Evolutionary conservation across 1,140 invertebrate species (phyloP).

Genomic region (Hesperophylax magnus): DNA sequence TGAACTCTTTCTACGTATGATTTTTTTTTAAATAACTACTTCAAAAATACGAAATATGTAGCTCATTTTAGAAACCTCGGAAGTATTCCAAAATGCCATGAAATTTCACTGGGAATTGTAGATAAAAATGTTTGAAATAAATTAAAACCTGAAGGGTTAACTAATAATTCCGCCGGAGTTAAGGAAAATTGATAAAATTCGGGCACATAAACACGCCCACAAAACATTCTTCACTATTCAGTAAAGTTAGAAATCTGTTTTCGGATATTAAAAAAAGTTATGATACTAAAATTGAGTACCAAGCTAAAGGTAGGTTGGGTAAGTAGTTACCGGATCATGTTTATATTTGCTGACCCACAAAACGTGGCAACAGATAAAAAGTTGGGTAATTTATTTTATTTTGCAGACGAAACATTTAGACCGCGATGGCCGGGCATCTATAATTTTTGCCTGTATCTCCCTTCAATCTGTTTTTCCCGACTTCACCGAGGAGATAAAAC

Average conservation of each 20-base stretch:
- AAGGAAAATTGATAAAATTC: too few relatives aligned
- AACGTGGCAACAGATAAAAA: too few relatives aligned
- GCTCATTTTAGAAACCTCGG: too few relatives aligned
- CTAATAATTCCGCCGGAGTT: too few relatives aligned
- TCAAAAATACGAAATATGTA: too few relatives aligned
- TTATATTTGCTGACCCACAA: not conserved
- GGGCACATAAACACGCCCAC: too few relatives aligned
- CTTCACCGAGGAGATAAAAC: slow-evolving; percentile 2
- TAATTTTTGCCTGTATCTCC: slow-evolving; percentile 7
- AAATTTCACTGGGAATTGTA: too few relatives aligned
- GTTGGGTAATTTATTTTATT: not conserved
- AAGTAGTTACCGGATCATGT: not conserved
- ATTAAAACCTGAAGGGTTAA: too few relatives aligned
- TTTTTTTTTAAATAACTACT: too few relatives aligned
- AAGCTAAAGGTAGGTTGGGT: not conserved
- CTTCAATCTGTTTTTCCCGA: slow-evolving; percentile 14
- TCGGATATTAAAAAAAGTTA: not conserved
- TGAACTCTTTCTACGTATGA: too few relatives aligned
- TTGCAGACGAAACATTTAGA: not conserved
- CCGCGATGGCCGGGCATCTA: not conserved
- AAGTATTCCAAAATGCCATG: too few relatives aligned
- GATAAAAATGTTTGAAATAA: too few relatives aligned
- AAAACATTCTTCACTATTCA: not conserved
- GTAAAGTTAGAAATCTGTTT: not conserved
- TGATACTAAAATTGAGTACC: not conserved